A percentile compares a stretch with the other conserved stretches of the same genome.
Evolutionary conservation across 2,797 vertebrate species (phyloP).

Genomic region (Siniperca undulata): DNA sequence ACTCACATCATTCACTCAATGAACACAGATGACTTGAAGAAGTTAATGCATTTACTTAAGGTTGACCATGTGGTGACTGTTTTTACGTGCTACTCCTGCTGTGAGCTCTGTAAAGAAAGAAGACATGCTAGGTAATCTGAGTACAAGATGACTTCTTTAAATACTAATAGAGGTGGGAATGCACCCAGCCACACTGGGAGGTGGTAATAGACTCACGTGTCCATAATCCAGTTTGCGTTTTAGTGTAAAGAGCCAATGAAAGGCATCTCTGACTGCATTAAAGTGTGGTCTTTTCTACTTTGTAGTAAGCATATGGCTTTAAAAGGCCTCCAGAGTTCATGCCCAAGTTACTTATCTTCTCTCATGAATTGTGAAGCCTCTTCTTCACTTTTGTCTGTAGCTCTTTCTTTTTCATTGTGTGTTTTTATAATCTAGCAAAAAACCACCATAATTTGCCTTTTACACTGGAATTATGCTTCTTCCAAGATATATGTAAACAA

Average conservation of each 20-base stretch:
- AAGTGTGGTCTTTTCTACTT: background rate
- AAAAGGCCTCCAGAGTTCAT: background rate
- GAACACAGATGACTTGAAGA: conserved; percentile 30
- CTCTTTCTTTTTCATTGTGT: background rate
- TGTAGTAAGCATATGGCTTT: background rate
- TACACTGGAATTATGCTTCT: background rate
- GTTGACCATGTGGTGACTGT: background rate
- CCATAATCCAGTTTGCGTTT: background rate
- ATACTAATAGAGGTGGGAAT: background rate
- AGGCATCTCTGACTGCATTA: background rate
- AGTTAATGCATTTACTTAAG: conserved; percentile 3
- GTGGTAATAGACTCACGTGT: background rate
- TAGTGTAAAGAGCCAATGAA: background rate
- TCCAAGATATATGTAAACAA: background rate
- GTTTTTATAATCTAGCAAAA: background rate
- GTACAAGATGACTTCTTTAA: background rate
- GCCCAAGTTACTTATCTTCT: background rate
- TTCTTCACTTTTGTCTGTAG: background rate
- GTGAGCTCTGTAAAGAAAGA: background rate
- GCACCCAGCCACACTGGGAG: background rate
- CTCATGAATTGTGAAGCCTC: background rate
- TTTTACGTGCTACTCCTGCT: conserved; percentile 1
- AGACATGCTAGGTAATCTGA: background rate
- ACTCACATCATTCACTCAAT: conserved; percentile 25
- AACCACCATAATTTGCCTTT: background rate